Evolutionary conservation across 2,113 vertebrate genomes (phyloP).

Genomic region (Delphinapterus leucas): DNA sequence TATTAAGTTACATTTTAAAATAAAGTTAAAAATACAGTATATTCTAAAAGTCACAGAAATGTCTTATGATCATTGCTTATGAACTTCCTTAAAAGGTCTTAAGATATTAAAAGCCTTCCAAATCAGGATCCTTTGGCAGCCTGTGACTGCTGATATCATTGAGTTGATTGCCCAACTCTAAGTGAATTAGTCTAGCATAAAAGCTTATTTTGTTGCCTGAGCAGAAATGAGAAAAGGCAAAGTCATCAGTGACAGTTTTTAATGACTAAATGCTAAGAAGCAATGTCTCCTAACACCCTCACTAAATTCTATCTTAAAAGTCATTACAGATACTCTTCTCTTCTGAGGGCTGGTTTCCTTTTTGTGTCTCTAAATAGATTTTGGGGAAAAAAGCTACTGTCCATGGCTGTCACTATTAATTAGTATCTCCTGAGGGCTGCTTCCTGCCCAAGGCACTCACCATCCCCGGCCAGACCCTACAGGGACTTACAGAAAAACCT

Average conservation of each 20-base stretch:
- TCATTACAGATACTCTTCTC: not conserved
- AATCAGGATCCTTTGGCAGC: not conserved
- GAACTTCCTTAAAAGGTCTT: not conserved
- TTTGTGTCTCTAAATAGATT: conserved; percentile 39
- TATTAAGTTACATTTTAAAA: not conserved
- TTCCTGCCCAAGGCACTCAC: not conserved
- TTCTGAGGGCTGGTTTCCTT: not conserved
- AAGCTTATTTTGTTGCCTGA: not conserved
- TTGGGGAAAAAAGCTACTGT: fast-evolving
- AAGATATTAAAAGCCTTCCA: not conserved
- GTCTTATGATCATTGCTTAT: not conserved
- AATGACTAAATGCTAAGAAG: not conserved
- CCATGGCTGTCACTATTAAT: conserved; percentile 47
- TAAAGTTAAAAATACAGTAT: not conserved
- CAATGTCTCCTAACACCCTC: not conserved
- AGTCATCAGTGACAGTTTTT: not conserved
- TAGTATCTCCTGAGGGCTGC: not conserved
- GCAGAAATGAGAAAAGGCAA: not conserved
- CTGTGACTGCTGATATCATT: fast-evolving
- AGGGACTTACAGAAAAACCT: not conserved
- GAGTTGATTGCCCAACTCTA: not conserved
- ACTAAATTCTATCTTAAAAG: not conserved
- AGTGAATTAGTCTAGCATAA: not conserved
- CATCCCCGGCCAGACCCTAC: not conserved
- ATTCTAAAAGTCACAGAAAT: not conserved